Conservation (phyloP, 2,888 invertebrate species). For the Cordilura impudica region DNA sequence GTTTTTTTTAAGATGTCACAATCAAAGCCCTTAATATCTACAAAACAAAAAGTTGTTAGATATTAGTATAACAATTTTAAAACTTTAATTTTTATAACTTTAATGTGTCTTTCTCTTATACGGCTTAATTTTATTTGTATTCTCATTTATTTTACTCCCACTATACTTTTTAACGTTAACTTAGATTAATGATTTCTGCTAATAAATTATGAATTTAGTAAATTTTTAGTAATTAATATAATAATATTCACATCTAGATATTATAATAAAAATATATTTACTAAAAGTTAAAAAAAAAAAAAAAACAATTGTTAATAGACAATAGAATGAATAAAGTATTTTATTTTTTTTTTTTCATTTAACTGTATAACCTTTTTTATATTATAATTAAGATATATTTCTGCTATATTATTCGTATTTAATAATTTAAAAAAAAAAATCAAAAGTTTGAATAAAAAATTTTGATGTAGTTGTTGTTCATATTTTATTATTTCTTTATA, state of each 20-base stretch:
- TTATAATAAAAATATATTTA: conserved; percentile 24
- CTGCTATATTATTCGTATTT: conserved; percentile 34
- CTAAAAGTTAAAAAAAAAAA: conserved; percentile 13
- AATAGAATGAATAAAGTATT: conserved; percentile 6
- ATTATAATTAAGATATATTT: conserved; percentile 43
- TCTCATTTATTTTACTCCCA: conserved; percentile 1
- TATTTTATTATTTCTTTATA: conserved; percentile 57
- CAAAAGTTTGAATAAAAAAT: conserved; percentile 21
- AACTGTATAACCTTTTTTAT: conserved; percentile 42
- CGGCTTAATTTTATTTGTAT: background rate
- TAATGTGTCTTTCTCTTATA: no score
- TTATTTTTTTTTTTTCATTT: conserved; percentile 1
- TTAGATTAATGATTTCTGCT: conserved; percentile 51
- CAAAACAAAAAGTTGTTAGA: background rate
- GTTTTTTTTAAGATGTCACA: conserved; percentile 16
- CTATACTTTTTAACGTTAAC: conserved; percentile 19
- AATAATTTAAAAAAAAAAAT: conserved; percentile 23
- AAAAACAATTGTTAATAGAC: conserved; percentile 27
- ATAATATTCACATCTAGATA: conserved; percentile 6
- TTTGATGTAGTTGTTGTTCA: conserved; percentile 59
- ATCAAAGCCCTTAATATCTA: background rate
- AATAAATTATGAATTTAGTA: conserved; percentile 58
- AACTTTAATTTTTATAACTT: no score
- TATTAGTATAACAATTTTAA: background rate
- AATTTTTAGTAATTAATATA: conserved; percentile 54